Conservation (phyloP, 1,140 invertebrate genomes). For the Musca vetustissima region DNA sequence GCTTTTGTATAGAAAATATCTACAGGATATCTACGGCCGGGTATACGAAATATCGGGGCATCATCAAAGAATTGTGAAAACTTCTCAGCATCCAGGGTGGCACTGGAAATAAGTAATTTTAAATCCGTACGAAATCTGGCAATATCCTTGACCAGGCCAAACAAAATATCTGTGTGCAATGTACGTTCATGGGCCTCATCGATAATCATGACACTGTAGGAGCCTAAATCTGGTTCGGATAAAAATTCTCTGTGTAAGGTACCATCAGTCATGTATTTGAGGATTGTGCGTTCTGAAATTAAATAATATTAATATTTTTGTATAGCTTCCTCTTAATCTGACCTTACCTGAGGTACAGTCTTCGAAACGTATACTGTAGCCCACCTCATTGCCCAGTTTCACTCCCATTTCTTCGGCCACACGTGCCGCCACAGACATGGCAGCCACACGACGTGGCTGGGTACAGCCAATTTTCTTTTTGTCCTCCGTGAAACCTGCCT, state of each 20-base stretch:
- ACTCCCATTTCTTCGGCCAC: slow-evolving; percentile 99
- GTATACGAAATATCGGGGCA: slow-evolving; percentile 97
- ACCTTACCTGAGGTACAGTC: slow-evolving; percentile 83
- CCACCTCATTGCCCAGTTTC: slow-evolving; percentile 97
- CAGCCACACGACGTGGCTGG: slow-evolving; percentile 94
- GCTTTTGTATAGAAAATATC: slow-evolving; percentile 99
- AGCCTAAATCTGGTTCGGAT: slow-evolving; percentile 91
- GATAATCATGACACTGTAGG: slow-evolving; percentile 98
- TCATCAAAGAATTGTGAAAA: slow-evolving; percentile 99
- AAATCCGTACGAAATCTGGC: slow-evolving; percentile 91
- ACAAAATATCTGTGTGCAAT: slow-evolving; percentile 96
- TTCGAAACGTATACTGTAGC: slow-evolving; percentile 98
- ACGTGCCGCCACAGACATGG: slow-evolving; percentile 98
- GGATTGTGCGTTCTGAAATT: slow-evolving; percentile 76
- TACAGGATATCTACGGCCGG: slow-evolving; percentile 82
- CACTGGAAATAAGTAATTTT: slow-evolving; percentile 96
- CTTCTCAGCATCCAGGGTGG: slow-evolving; percentile 96
- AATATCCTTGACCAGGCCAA: slow-evolving; percentile 98
- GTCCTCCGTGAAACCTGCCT: slow-evolving; percentile 84
- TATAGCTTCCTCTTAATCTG: neutral
- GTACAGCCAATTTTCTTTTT: slow-evolving; percentile 92
- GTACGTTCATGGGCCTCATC: slow-evolving; percentile 99
- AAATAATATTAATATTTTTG: neutral
- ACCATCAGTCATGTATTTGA: slow-evolving; percentile 99
- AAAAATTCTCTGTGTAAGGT: slow-evolving; percentile 97